phyloP scores from a whole-genome alignment of 2,888 invertebrate species.

The Polyommatus iphigenia region DNA sequence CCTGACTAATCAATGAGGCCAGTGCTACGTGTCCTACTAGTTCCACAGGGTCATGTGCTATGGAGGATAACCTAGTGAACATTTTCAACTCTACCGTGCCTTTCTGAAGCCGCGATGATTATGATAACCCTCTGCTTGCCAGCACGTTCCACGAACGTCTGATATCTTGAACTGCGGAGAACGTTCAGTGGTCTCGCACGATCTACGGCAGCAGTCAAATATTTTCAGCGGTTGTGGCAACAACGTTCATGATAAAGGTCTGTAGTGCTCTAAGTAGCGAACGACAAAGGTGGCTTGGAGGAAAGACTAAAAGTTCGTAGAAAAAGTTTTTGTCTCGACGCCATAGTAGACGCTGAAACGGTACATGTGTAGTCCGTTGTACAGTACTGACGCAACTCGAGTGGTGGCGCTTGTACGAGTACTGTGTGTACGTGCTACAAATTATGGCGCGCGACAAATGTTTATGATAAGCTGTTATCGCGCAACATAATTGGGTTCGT shows the following conservation, averaged over 20 bases:
- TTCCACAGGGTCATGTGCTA: constrained; percentile 16
- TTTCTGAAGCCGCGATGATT: constrained; percentile 25
- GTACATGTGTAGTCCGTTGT: constrained; percentile 11
- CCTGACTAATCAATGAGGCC: constrained; percentile 22
- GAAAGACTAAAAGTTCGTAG: constrained; percentile 18
- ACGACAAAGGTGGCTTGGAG: constrained; percentile 20
- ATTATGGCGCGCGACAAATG: background rate
- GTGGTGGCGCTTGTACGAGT: constrained; percentile 20
- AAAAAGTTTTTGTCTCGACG: constrained; percentile 14
- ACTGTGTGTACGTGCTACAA: constrained; percentile 4
- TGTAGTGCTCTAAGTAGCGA: constrained; percentile 15
- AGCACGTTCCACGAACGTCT: background rate
- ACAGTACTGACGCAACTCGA: constrained; percentile 22
- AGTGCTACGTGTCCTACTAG: constrained; percentile 23
- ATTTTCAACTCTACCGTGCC: constrained; percentile 13
- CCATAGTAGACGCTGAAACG: constrained; percentile 12
- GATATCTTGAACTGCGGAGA: constrained; percentile 6
- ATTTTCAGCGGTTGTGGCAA: constrained; percentile 4
- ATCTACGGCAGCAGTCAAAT: constrained; percentile 9
- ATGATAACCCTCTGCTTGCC: constrained; percentile 25
- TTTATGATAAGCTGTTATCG: background rate
- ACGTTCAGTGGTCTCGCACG: background rate
- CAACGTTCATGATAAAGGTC: constrained; percentile 19
- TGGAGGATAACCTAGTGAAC: constrained; percentile 16
- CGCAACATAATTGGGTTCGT: too few species aligned